Base-by-base conservation (phyloP, 1,140 invertebrate genomes). In the Philopotamus ludificatus region DNA sequence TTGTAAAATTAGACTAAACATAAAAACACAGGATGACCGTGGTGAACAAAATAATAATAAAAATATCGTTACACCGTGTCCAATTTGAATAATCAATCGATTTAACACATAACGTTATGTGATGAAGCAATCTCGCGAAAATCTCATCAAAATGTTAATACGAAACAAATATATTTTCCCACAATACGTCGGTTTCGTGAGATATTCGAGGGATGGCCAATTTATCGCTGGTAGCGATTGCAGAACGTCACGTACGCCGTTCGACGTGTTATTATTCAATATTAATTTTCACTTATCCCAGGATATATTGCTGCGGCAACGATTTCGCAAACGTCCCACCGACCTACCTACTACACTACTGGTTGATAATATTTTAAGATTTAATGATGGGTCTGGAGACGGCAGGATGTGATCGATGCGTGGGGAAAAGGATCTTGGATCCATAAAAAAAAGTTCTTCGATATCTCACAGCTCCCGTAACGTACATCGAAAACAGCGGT, bases 391-490 rank as follows among this genome's bases (percentile, higher is more conserved):
- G 51, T 44, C 63, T 39, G 23, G 39, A 44, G 54, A 58, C 21
- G 21, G 44, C 45, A 53, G n/a, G 28, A 45, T 54, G 60, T 70
- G 68, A 70, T 70, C 60, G 68, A 70, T 70, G 63, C 34, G 50
- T 44, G n/a, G n/a, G 15, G 25, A 63, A 65, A 44, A 21, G 44
- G 25, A 16, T 12, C 34, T 34, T n/a, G 12, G 28, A 34, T 7
- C 4, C 4, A 34, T 2, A 50, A 51, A 39, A 21, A 50, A 16
- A 41, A 50, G 10, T 25, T 60, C 15, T 10, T 49, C 34, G 39
- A 42, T 53, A 63, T 63, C 21, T 42, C 44, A 47, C 25, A 25
- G 49, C 62, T 54, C 39, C 45, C 20, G 21, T 41, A 39, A 51
- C 41, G 28, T 55, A n/a, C 28, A 34, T 49, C 22, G n/a, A n/a